phyloP scores from a whole-genome alignment of 2,797 vertebrate genomes.

The Diplodus puntazzo region DNA sequence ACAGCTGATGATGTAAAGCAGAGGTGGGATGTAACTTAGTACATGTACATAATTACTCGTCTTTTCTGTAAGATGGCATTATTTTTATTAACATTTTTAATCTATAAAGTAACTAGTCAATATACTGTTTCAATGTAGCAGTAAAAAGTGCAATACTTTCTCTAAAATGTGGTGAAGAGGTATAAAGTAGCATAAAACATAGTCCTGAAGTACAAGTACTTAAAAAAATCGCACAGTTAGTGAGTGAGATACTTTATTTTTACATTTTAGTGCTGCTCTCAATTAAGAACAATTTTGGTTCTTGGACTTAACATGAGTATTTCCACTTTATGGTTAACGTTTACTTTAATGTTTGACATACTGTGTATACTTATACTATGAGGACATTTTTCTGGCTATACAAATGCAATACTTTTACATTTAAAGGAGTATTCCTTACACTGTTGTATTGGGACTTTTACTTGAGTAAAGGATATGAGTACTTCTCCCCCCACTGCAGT shows the following conservation, averaged over 20 bases:
- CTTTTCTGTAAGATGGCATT: neutral
- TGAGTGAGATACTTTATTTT: too few relatives aligned
- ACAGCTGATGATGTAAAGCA: too few relatives aligned
- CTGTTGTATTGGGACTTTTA: neutral
- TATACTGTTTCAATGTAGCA: too few relatives aligned
- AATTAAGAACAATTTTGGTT: neutral
- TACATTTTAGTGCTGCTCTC: too few relatives aligned
- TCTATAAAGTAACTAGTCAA: neutral
- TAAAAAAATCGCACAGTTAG: neutral
- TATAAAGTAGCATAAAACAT: neutral
- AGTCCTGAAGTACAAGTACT: neutral
- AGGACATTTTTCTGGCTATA: neutral
- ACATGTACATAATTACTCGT: too few relatives aligned
- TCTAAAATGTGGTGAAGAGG: neutral
- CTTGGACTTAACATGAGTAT: neutral
- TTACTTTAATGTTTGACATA: too few relatives aligned
- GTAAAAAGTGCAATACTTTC: neutral
- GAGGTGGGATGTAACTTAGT: too few relatives aligned
- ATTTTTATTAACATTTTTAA: neutral
- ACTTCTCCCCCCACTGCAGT: neutral
- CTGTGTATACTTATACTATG: neutral
- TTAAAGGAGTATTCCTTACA: neutral
- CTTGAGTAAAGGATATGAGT: neutral
- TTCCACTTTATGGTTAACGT: neutral
- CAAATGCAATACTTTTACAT: neutral